These are phyloP conservation scores for Drosophila robusta DNA, from an alignment of 2,888 invertebrate genomes.

Conservation along the genomic window DNA sequence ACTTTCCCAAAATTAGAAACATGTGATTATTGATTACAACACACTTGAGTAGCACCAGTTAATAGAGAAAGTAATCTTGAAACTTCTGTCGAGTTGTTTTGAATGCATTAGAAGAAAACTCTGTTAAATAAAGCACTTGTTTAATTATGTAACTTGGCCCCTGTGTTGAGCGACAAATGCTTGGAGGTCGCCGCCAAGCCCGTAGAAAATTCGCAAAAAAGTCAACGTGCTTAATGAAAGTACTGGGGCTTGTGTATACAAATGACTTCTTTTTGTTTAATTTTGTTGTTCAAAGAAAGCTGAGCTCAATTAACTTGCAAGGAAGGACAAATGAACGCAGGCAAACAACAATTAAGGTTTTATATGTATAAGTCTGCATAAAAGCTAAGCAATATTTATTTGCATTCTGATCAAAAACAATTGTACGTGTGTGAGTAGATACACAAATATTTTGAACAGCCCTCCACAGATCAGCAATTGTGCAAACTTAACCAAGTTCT, in stretches of 20 bases:
- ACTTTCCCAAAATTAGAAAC: too few species aligned
- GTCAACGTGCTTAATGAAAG: too few species aligned
- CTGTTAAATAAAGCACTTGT: too few species aligned
- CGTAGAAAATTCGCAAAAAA: too few species aligned
- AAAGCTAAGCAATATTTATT: background rate
- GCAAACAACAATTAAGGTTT: conserved; percentile 1
- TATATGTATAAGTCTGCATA: background rate
- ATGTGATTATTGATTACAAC: too few species aligned
- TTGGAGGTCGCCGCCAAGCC: too few species aligned
- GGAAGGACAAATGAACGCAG: background rate
- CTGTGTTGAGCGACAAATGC: too few species aligned
- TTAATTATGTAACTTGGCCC: too few species aligned
- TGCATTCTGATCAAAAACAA: background rate
- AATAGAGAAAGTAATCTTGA: too few species aligned
- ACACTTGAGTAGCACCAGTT: too few species aligned
- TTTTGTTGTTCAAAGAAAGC: background rate
- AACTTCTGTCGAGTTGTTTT: too few species aligned
- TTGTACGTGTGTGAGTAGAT: background rate
- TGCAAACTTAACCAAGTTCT: conserved; percentile 46
- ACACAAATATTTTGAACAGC: conserved; percentile 37
- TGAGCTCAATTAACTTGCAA: background rate
- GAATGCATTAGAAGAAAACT: too few species aligned
- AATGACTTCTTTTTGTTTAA: background rate
- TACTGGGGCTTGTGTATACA: background rate
- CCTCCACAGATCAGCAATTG: conserved; percentile 33